phyloP scores from a whole-genome alignment of 1,140 invertebrate species.

The Drosophila sp. region DNA sequence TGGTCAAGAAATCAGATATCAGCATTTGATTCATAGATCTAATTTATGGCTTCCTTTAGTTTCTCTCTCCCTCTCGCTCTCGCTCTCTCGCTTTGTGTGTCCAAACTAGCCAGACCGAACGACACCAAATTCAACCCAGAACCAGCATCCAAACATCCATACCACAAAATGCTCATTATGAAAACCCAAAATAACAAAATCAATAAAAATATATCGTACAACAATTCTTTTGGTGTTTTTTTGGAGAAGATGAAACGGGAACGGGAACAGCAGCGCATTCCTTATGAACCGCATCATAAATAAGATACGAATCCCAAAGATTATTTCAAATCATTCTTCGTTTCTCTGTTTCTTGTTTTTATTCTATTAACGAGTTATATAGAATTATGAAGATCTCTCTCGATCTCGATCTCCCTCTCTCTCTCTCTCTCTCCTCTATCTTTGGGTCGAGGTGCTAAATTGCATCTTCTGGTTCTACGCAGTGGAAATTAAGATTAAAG shows the following conservation, averaged over 20 bases:
- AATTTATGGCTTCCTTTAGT: slow-evolving; percentile 80
- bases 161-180: slow-evolving; percentile 61
- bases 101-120: slow-evolving; percentile 53
- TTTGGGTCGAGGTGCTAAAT: slow-evolving; percentile 7
- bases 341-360: slow-evolving; percentile 16
- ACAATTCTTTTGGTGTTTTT: slow-evolving; percentile 44
- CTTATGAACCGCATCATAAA: slow-evolving; percentile 37
- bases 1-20: slow-evolving; percentile 80
- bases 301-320: slow-evolving; percentile 43
- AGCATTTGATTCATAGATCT: slow-evolving; percentile 80
- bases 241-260: slow-evolving; percentile 25
- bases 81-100: slow-evolving; percentile 21
- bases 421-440: background rate
- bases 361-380: slow-evolving; percentile 67
- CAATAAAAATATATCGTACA: slow-evolving; percentile 74
- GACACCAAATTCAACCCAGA: slow-evolving; percentile 51
- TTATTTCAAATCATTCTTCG: slow-evolving; percentile 25
- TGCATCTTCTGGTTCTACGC: slow-evolving; percentile 24
- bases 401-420: background rate
- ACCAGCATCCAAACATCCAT: slow-evolving; percentile 19
- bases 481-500: background rate
- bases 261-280: slow-evolving; percentile 57
- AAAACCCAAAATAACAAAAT: slow-evolving; percentile 51
- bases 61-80: slow-evolving; percentile 33
- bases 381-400: slow-evolving; percentile 49